Evolutionary conservation across 2,888 invertebrate species (phyloP), one percentile per base, ranked within the genome.

Genomic region (Folsomia candida): DNA sequence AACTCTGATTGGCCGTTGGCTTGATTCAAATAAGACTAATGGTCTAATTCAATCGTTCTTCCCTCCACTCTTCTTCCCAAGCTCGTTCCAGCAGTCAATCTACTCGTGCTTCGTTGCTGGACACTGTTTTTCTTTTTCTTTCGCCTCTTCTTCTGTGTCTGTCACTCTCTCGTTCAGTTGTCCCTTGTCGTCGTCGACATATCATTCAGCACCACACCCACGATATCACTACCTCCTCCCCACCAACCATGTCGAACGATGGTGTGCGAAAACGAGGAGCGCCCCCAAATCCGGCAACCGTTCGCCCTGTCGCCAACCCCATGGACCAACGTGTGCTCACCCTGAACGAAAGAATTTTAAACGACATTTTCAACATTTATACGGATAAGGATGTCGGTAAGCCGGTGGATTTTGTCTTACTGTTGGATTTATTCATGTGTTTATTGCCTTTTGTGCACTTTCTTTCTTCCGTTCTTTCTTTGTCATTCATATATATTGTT

Each of bases 351-450:
- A 82, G 82, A 76, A 86, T 86, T 73, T 81, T 86, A 47, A 84
- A 83, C 80, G 86, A 86, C 80, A 85, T 86, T 76, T 86, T 86
- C 78, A 80, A 81, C 20, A 80, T 86, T 9, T 86, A 86, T 80
- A 84, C 82, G 37, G 85, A 86, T 75, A 82, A 83, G 22, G 85
- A 85, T 71, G 58, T 80, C 29, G 78, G 77, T 72, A 61, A 22
- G 24, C 2, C n/a, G 27, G 11, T 37, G 37, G 63, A 3, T 2
- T 63, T 47, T 64, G 64, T 64, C 4, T 37, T 37, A 9, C 37
- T n/a, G n/a, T 37, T 37, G 14, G 37, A 37, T 47, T 37, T 51
- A 11, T 47, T 20, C 37, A 6, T 11, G 2, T 2, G 2, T 62
- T 62, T 28, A 2, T 62, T 24, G 26, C 20, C 22, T 27, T n/a